These are phyloP conservation scores for Halictus ligatus DNA, from an alignment of 2,888 invertebrate species.

Conservation along the genomic window DNA sequence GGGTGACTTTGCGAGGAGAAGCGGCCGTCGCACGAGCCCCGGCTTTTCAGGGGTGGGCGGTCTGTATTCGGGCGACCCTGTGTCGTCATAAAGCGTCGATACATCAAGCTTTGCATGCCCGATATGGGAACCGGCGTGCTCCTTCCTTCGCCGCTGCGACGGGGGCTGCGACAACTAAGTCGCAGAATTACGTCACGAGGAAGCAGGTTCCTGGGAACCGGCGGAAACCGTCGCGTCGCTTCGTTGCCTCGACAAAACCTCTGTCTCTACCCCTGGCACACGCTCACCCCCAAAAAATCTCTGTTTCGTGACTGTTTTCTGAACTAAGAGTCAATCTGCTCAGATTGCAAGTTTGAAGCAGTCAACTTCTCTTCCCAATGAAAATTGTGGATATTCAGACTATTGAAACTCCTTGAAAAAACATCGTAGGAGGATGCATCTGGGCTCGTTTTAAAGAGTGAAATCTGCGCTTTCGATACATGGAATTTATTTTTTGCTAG, in stretches of 20 bases:
- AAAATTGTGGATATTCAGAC: background rate
- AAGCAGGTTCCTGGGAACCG: slow-evolving; percentile 64
- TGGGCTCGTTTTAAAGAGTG: background rate
- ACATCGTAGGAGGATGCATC: rapidly evolving
- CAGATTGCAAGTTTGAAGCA: too few relatives aligned
- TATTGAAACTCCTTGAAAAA: background rate
- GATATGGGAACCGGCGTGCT: slow-evolving; percentile 81
- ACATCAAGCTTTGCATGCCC: slow-evolving; percentile 84
- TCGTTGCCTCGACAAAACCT: background rate
- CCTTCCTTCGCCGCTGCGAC: slow-evolving; percentile 32
- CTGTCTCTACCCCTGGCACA: background rate
- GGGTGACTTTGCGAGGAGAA: slow-evolving; percentile 78
- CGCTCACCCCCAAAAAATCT: background rate
- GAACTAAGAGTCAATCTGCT: background rate
- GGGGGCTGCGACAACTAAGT: slow-evolving; percentile 65
- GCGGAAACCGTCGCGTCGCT: background rate
- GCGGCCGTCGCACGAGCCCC: slow-evolving; percentile 43
- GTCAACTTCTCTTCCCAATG: background rate
- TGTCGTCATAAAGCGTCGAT: slow-evolving; percentile 82
- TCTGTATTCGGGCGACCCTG: slow-evolving; percentile 76
- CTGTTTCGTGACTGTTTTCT: background rate
- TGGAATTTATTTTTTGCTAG: background rate
- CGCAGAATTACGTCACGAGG: slow-evolving; percentile 68
- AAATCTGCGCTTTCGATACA: rapidly evolving
- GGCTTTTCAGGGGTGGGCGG: slow-evolving; percentile 80